phyloP scores from a whole-genome alignment of 2,797 vertebrate genomes.

The Chaunax sp. region DNA sequence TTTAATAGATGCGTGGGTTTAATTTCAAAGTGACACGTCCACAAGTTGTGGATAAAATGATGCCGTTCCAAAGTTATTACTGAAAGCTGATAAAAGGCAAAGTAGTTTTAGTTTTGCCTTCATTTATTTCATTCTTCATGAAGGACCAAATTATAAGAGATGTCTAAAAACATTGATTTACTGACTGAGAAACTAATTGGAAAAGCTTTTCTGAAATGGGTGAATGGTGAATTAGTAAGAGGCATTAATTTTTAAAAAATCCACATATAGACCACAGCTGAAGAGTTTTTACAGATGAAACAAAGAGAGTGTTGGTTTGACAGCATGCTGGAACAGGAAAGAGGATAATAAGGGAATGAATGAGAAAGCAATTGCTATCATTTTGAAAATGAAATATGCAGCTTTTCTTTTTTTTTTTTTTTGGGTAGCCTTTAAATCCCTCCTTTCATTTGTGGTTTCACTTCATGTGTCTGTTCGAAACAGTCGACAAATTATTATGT shows the following conservation, averaged over 20 bases:
- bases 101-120: slow-evolving; percentile 20
- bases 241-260: slow-evolving; percentile 3
- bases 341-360: slow-evolving; percentile 46
- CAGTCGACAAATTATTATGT: background rate
- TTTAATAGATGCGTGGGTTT: slow-evolving; percentile 23
- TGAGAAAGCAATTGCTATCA: slow-evolving; percentile 62
- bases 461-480: slow-evolving; percentile 25
- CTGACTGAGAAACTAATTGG: slow-evolving; percentile 28
- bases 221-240: slow-evolving; percentile 10
- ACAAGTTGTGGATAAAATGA: slow-evolving; percentile 10
- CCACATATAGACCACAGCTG: slow-evolving; percentile 33
- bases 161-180: slow-evolving; percentile 9
- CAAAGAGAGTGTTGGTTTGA: slow-evolving; percentile 45
- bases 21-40: slow-evolving; percentile 34
- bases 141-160: slow-evolving; percentile 9
- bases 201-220: slow-evolving; percentile 13
- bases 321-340: slow-evolving; percentile 70
- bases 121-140: slow-evolving; percentile 8
- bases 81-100: slow-evolving; percentile 23
- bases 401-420: slow-evolving; percentile 38
- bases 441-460: slow-evolving; percentile 27
- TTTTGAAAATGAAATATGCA: slow-evolving; percentile 66
- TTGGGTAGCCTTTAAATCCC: slow-evolving; percentile 51
- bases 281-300: slow-evolving; percentile 45
- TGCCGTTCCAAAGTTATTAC: slow-evolving; percentile 23